Evolutionary conservation across 2,888 invertebrate genomes (phyloP).

Genomic region (Elegia similella): DNA sequence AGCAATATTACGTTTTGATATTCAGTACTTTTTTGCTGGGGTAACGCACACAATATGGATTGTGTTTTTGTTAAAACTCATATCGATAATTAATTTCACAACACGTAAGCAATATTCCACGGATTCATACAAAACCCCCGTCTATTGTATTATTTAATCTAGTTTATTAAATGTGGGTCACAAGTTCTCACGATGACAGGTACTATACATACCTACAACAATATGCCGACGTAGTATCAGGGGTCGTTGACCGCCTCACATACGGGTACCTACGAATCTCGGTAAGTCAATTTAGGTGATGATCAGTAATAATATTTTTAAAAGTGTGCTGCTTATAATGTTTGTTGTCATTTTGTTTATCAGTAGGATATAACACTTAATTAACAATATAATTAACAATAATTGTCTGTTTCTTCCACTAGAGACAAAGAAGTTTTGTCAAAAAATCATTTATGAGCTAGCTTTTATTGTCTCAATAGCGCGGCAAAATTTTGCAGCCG

Average conservation of each 20-base stretch:
- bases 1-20: too few relatives aligned
- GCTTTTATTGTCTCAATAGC: too few relatives aligned
- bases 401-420: not conserved
- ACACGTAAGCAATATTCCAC: not conserved
- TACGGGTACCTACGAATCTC: too few relatives aligned
- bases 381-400: not conserved
- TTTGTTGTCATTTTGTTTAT: not conserved
- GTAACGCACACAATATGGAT: too few relatives aligned
- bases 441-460: too few relatives aligned
- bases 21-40: too few relatives aligned
- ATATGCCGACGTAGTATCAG: constrained; percentile 37
- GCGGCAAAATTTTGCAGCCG: too few relatives aligned
- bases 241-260: constrained; percentile 39
- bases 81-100: not conserved
- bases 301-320: not conserved
- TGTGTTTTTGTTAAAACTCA: too few relatives aligned
- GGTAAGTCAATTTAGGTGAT: not conserved
- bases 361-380: not conserved
- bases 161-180: constrained; percentile 37
- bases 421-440: too few relatives aligned
- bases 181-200: constrained; percentile 31
- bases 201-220: constrained; percentile 22
- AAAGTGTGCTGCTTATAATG: not conserved
- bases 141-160: constrained; percentile 17
- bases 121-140: constrained; percentile 16